These are phyloP conservation scores for Hoplostethus atlanticus DNA, from an alignment of 2,797 vertebrate species.

Conservation along the genomic window DNA sequence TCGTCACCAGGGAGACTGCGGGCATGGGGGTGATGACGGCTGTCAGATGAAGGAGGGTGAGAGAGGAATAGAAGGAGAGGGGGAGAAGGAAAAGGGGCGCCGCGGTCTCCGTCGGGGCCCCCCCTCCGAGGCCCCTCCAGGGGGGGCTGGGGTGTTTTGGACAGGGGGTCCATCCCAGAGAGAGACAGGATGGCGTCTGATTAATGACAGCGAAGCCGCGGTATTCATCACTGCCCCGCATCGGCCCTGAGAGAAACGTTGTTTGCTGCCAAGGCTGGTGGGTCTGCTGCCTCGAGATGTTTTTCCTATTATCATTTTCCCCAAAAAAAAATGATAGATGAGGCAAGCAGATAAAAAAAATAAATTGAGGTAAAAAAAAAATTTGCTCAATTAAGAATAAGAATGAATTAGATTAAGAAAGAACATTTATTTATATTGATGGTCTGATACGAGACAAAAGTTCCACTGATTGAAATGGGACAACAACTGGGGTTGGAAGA, in stretches of 20 bases:
- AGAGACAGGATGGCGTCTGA: constrained; percentile 69
- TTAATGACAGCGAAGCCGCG: constrained; percentile 73
- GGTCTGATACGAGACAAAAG: no score
- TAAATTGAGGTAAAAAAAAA: constrained; percentile 36
- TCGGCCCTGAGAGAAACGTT: constrained; percentile 50
- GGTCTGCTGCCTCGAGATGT: constrained; percentile 42
- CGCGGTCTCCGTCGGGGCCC: constrained; percentile 5
- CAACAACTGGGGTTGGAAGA: background rate
- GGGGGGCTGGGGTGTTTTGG: constrained; percentile 34
- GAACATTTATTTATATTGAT: no score
- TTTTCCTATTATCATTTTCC: constrained; percentile 27
- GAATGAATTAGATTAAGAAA: no score
- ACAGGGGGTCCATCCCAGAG: constrained; percentile 38
- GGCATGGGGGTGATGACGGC: constrained; percentile 10
- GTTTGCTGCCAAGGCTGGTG: constrained; percentile 53
- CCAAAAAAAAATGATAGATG: constrained; percentile 51
- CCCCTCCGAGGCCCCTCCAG: constrained; percentile 34
- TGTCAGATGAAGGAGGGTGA: constrained; percentile 36
- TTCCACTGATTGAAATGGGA: no score
- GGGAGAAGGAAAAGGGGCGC: constrained; percentile 2
- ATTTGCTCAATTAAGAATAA: constrained; percentile 35
- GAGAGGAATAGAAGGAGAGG: background rate
- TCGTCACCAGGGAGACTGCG: constrained; percentile 37
- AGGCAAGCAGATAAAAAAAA: constrained; percentile 11
- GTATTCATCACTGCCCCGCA: constrained; percentile 78